A percentile compares a stretch with the other conserved stretches of the same genome.
These are phyloP conservation scores for Liasis olivaceus DNA, from an alignment of 2,797 vertebrate species.

Conservation along the genomic window DNA sequence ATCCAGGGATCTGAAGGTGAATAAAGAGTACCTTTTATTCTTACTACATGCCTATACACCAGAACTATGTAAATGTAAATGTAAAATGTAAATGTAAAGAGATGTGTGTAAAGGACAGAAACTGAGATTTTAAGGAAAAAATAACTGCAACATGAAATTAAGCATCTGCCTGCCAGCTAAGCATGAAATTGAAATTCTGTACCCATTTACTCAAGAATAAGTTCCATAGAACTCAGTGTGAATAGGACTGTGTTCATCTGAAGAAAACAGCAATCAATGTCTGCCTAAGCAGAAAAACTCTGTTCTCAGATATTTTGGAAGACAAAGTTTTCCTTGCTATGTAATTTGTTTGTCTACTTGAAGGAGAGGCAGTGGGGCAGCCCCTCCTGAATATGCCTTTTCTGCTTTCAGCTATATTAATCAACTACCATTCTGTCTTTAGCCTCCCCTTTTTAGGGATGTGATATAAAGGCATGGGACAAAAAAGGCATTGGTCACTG, in stretches of 20 bases:
- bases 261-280: neutral
- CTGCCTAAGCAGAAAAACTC: neutral
- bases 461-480: neutral
- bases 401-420: neutral
- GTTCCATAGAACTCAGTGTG: neutral
- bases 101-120: neutral
- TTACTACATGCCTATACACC: neutral
- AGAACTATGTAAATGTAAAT: neutral
- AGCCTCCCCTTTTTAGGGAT: neutral
- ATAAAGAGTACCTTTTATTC: neutral
- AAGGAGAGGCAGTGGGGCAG: neutral
- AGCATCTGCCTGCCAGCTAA: neutral
- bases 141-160: neutral
- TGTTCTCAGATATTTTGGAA: neutral
- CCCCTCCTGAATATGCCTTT: neutral
- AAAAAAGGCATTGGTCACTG: neutral
- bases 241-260: neutral
- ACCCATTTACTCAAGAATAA: neutral
- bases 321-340: neutral
- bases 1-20: neutral
- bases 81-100: neutral
- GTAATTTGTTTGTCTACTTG: neutral
- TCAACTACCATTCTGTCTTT: neutral
- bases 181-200: neutral
- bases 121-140: neutral